Evolutionary conservation across 2,113 vertebrate genomes (phyloP).

Genomic region (Albula goreensis): DNA sequence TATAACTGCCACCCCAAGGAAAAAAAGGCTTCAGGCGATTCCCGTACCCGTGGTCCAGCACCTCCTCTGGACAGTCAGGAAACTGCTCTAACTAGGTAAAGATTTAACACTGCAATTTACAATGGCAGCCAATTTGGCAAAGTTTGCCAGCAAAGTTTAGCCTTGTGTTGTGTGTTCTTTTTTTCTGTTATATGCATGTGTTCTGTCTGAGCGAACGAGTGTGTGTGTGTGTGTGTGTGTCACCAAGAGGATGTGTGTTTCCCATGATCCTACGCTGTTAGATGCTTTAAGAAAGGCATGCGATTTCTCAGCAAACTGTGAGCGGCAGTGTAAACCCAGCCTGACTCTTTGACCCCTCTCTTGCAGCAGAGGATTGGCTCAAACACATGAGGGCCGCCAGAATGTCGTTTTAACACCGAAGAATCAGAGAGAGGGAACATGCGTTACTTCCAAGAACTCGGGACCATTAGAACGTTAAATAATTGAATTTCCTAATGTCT

Average conservation of each 20-base stretch:
- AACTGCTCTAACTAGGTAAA: neutral
- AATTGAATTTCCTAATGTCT: slow-evolving; percentile 18
- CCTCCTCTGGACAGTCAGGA: neutral
- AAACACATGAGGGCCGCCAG: neutral
- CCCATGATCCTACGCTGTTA: neutral
- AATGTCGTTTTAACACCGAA: neutral
- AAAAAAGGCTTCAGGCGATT: neutral
- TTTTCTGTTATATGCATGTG: too few species aligned
- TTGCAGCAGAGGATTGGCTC: neutral
- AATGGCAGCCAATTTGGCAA: too few species aligned
- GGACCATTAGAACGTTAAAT: slow-evolving; percentile 9
- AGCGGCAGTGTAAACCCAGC: neutral
- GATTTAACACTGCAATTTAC: too few species aligned
- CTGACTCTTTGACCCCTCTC: neutral
- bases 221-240: neutral
- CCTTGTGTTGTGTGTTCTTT: neutral
- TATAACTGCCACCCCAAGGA: neutral
- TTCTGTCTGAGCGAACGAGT: too few species aligned
- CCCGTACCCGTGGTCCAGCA: too few species aligned
- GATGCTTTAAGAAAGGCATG: neutral
- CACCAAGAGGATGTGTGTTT: neutral
- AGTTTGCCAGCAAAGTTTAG: too few species aligned
- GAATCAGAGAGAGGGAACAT: neutral
- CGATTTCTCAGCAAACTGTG: neutral
- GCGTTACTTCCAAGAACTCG: neutral